Conservation (phyloP, 2,113 vertebrate genomes). For the Garra rufa region DNA sequence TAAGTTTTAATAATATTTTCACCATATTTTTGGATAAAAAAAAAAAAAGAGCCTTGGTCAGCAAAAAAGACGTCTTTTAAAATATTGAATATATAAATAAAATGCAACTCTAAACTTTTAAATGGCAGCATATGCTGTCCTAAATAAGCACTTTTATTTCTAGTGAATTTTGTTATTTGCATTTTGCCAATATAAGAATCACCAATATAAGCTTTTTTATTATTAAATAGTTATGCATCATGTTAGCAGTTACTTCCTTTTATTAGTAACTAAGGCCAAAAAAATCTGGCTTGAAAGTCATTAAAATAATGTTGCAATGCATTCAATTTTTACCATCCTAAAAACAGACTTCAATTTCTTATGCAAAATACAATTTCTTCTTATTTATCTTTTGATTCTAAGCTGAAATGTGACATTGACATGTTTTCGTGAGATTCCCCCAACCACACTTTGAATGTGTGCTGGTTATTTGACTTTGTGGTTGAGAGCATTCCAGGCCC, state of each 20-base stretch:
- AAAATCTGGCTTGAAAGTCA: not conserved
- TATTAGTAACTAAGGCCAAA: too few relatives aligned
- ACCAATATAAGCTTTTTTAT: too few relatives aligned
- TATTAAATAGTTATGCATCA: too few relatives aligned
- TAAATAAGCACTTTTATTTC: not conserved
- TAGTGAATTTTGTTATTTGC: not conserved
- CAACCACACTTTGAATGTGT: not conserved
- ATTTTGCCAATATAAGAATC: too few relatives aligned
- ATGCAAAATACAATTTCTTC: not conserved
- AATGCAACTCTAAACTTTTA: too few relatives aligned
- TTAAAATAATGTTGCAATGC: not conserved
- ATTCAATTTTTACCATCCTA: not conserved
- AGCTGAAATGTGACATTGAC: not conserved
- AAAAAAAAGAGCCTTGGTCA: too few relatives aligned
- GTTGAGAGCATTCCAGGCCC: constrained; percentile 9
- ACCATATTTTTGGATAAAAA: too few relatives aligned
- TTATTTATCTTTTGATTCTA: not conserved
- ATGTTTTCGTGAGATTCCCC: not conserved
- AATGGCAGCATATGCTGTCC: too few relatives aligned
- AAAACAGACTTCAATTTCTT: not conserved
- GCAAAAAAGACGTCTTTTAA: too few relatives aligned
- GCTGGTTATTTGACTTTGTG: not conserved
- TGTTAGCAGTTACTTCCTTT: too few relatives aligned
- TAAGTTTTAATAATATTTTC: not conserved
- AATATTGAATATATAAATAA: too few relatives aligned